Conservation (phyloP, 2,888 invertebrate genomes). For the Eupithecia insigniata region DNA sequence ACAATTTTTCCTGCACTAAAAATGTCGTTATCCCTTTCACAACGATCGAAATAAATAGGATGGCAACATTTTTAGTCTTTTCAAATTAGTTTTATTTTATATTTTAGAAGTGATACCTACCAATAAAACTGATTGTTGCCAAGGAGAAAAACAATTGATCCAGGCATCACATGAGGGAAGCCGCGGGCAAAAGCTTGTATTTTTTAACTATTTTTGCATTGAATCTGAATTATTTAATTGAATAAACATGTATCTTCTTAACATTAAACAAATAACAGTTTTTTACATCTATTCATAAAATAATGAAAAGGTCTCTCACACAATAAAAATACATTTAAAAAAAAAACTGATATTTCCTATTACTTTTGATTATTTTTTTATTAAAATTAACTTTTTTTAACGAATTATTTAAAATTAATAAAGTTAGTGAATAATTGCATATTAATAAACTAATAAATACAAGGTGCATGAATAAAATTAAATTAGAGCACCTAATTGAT, state of each 20-base stretch:
- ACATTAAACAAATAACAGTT: background rate
- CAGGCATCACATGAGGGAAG: no score
- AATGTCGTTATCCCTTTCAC: no score
- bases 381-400: background rate
- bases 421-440: background rate
- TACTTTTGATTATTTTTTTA: background rate
- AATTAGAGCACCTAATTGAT: background rate
- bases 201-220: background rate
- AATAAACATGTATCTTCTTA: background rate
- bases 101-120: no score
- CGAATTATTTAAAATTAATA: background rate
- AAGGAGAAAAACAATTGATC: background rate
- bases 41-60: no score
- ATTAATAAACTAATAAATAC: background rate
- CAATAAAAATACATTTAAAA: background rate
- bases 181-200: no score
- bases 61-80: no score
- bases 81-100: no score
- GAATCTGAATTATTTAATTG: background rate
- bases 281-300: background rate
- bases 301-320: background rate
- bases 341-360: background rate
- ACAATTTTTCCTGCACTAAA: no score
- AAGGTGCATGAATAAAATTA: background rate
- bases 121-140: no score